Base-by-base conservation (phyloP, 2,797 vertebrate genomes). In the Semaprochilodus insignis region DNA sequence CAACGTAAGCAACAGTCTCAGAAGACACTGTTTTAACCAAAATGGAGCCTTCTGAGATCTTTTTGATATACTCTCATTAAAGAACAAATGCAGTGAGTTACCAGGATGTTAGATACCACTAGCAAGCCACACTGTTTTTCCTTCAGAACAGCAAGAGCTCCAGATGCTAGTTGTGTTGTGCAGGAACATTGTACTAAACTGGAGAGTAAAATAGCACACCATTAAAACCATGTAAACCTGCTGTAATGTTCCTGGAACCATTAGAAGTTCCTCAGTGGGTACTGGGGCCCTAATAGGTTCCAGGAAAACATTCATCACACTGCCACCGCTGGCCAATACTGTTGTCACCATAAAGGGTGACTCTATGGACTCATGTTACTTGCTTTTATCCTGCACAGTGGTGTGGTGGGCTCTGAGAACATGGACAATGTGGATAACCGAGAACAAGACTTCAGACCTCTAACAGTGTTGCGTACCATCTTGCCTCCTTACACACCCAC, bases 371-470 rank as follows among this genome's bases (percentile, higher is more conserved):
- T 54, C 16, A 16, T 54, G 52, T 16, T 51, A 36, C 74, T 54
- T 81, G 21, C 83, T 54, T 17, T 31, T 76, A 51, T 62, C 5
- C 36, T 81, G 74, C 40, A 51, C 86, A 96, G 95, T 15, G 95
- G 93, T 59, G 91, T 85, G 0, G 80, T 93, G 73, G 91, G 91
- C 87, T 91, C 94, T 54, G 81, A 91, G 55, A 86, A 93, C 73
- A 87, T 91, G 71, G 93, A 96, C 17, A 87, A 90, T 15, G 48
- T 92, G 8, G 95, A 95, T 81, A 88, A 88, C 82, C 85, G 88
- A 0, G 21, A 25, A 6, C 89, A 89, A 84, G 90, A 89, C 57
- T 91, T 93, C 77, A 31, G 77, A 0, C 89, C 90, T 0, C 65
- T 95, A 57, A 93, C 92, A 55, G 3, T 79, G 17, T 90, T 93